phyloP scores from a whole-genome alignment of 2,113 vertebrate genomes.

The Nothoprocta perdicaria region DNA sequence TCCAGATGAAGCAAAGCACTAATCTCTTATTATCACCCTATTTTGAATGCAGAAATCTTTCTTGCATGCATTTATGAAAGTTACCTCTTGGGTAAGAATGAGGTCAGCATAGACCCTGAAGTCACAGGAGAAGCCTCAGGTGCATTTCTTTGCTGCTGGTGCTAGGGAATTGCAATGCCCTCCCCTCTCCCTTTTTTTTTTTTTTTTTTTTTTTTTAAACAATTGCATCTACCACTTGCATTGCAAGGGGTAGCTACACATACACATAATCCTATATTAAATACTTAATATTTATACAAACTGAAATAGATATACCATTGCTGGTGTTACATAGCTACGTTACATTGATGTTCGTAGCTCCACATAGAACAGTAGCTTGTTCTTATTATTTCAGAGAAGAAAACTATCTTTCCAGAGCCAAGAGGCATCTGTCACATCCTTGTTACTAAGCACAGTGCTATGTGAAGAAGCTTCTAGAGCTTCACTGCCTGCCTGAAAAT shows the following conservation, averaged over 20 bases:
- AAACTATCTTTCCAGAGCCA: not conserved
- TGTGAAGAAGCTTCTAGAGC: not conserved
- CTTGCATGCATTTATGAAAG: not conserved
- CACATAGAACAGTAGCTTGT: not conserved
- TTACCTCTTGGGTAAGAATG: not conserved
- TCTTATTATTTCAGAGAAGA: not conserved
- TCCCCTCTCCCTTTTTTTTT: fast-evolving
- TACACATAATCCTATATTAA: not conserved
- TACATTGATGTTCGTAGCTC: not conserved
- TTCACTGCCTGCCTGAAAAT: not conserved
- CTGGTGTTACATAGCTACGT: not conserved
- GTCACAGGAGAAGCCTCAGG: not conserved
- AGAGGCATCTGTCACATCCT: not conserved
- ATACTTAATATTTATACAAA: not conserved
- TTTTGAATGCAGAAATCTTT: not conserved
- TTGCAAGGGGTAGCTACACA: not conserved
- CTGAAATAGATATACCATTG: not conserved
- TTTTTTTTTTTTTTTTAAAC: not conserved
- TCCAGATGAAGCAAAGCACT: not conserved
- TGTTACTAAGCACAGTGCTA: not conserved
- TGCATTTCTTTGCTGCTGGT: not conserved
- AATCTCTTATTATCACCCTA: not conserved
- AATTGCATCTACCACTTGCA: not conserved
- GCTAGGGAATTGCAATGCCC: not conserved
- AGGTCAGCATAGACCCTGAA: not conserved